Percentiles rank a stretch among this genome's conserved stretches.
Conservation (phyloP, 2,888 invertebrate genomes). For the Drosophila incognita region DNA sequence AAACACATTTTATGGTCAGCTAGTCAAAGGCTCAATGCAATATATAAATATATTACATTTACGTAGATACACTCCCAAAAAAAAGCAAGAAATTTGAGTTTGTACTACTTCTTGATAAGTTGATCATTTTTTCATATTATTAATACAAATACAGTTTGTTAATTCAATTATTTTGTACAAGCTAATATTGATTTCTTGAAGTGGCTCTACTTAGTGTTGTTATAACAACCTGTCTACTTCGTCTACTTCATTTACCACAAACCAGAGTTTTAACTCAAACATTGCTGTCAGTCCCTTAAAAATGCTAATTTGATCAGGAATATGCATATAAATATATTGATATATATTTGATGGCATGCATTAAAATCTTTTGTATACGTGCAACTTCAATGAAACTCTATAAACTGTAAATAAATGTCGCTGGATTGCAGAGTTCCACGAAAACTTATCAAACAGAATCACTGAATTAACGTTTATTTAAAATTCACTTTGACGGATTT, state of each 20-base stretch:
- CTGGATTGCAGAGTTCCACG: constrained; percentile 27
- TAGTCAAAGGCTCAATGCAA: background rate
- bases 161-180: background rate
- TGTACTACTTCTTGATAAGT: background rate
- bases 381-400: constrained; percentile 23
- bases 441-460: constrained; percentile 63
- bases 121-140: background rate
- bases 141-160: background rate
- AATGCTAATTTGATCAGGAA: background rate
- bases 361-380: background rate
- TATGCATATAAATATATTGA: background rate
- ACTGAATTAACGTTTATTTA: constrained; percentile 55
- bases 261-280: too few relatives aligned
- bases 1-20: constrained; percentile 2
- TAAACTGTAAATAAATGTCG: constrained; percentile 11
- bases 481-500: constrained; percentile 66
- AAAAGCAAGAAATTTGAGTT: background rate
- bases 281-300: background rate
- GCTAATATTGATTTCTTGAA: background rate
- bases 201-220: background rate
- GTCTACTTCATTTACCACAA: background rate
- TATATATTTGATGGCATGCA: background rate
- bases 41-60: background rate
- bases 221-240: background rate
- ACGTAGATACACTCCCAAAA: background rate